Evolutionary conservation across 2,113 vertebrate species (phyloP).

Genomic region (Neogobius melanostomus): DNA sequence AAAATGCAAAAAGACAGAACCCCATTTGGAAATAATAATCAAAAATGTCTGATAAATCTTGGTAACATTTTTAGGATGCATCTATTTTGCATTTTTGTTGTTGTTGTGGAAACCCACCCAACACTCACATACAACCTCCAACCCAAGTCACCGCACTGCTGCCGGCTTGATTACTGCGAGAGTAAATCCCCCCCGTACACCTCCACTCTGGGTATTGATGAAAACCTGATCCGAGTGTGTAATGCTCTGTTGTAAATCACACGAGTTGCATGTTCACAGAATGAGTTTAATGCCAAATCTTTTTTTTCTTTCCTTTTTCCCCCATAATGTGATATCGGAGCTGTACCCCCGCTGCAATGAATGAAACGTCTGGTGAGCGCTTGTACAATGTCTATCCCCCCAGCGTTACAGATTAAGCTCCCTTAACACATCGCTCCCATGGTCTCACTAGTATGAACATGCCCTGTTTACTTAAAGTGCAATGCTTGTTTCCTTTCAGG

Average conservation of each 20-base stretch:
- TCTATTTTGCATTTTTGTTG: neutral
- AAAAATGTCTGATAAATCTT: neutral
- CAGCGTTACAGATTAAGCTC: slow-evolving; percentile 52
- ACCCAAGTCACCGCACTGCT: neutral
- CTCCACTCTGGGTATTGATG: slow-evolving; percentile 10
- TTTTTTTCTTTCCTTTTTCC: neutral
- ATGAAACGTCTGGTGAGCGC: slow-evolving; percentile 26
- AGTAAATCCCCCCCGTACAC: slow-evolving; percentile 4
- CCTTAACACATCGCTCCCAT: slow-evolving; percentile 55
- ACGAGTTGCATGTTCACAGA: slow-evolving; percentile 31
- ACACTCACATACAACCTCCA: neutral
- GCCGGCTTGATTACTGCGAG: neutral
- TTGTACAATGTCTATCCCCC: slow-evolving; percentile 41
- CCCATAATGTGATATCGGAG: slow-evolving; percentile 30
- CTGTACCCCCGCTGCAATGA: slow-evolving; percentile 22
- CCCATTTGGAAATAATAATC: too few species aligned
- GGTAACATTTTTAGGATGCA: neutral
- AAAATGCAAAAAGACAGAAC: too few species aligned
- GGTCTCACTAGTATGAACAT: slow-evolving; percentile 42
- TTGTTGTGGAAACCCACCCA: neutral
- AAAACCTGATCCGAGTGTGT: slow-evolving; percentile 15
- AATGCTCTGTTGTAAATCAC: slow-evolving; percentile 36
- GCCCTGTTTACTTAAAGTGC: slow-evolving; percentile 57
- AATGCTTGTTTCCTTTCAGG: slow-evolving; percentile 45
- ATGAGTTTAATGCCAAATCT: slow-evolving; percentile 40